Evolutionary conservation across 2,113 vertebrate genomes (phyloP), one percentile per base, ranked within the genome.

Genomic region (Sakesphorus luctuosus): DNA sequence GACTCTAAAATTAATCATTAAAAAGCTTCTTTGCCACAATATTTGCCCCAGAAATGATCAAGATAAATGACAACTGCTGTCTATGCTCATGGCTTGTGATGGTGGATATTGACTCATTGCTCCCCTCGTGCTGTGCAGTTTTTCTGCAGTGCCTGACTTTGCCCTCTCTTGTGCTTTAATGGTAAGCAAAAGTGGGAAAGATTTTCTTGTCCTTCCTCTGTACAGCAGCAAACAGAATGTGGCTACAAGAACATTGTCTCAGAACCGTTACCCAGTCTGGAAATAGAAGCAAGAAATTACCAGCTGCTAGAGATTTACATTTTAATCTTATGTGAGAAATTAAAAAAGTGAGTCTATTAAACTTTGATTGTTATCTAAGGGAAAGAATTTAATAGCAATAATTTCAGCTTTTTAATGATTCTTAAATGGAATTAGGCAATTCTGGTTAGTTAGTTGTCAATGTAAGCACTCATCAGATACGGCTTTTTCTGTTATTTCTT

Each of bases 151-250:
- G 44, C 36, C 59, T 47, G 58, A 28, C 38, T 82, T 47, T 49
- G 28, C 21, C 35, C n/a, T 59, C 26, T 67, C 53, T 43, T 58
- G 47, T 53, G 36, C 31, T 77, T 77, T 47, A 35, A 43, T 13
- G 18, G 20, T 35, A 44, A 79, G 56, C 25, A 59, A 43, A 72
- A 13, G 18, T 17, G 21, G 62, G 13, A 33, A 72, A 52, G 14
- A 6, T 18, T 29, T 33, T 68, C n/a, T 78, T 43, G 68, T 43
- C 40, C 21, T 65, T 84, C 55, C 47, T 28, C 3, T 15, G 31
- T 23, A 49, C 15, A 36, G 58, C 24, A 59, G 35, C 24, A 58
- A 80, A 36, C 9, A 62, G 47, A 84, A 67, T 0, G 0, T 15
- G 19, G 10, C 14, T 38, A 43, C 5, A 18, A 53, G 23, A 24